Base-by-base conservation (phyloP, 2,888 invertebrate species). In the Amblyjoppa fuscipennis region DNA sequence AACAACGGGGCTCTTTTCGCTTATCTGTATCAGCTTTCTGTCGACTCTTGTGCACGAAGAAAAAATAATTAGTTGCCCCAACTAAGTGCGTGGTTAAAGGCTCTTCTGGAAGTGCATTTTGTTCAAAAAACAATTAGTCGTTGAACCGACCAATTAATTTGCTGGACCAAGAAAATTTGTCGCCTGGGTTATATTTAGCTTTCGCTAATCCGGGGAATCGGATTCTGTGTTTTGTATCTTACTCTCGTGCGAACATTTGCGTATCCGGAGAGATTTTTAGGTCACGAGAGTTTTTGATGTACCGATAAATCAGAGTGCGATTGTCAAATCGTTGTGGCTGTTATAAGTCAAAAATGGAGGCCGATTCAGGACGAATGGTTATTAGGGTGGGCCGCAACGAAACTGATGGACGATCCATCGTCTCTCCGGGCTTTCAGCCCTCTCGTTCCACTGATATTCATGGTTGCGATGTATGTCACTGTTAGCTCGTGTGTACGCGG, bases 321-420 rank as follows among this genome's bases (percentile, higher is more conserved):
- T 76, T 76, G 75, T 66, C 75, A 66, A 76, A 76, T 76, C 66
- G 75, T 76, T 76, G 75, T n/a, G 75, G 75, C 20, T 45, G 66
- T 64, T 68, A 68, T 68, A 56, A 56, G 66, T 77, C 41, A 68
- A 34, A 68, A 38, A 53, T 13, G 68, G 16, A 25, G 53, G 68
- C 68, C 75, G 76, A 41, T 77, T 68, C 68, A 28, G 53, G 68
- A 77, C 56, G 56, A 56, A 68, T 77, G 66, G 77, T 25, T 66
- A 68, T 56, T 68, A 68, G 38, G 51, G 45, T 34, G 61, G 75
- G 66, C 76, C 76, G 25, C 68, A 77, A 68, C 49, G 64, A 64
- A 34, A 76, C 56, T 56, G 77, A 77, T 56, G 77, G 41, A 77
- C 77, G 77, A 77, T 68, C 77, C 38, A 68, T 77, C 77, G 77